Conservation (phyloP, 2,888 invertebrate species). For the Syritta pipiens region DNA sequence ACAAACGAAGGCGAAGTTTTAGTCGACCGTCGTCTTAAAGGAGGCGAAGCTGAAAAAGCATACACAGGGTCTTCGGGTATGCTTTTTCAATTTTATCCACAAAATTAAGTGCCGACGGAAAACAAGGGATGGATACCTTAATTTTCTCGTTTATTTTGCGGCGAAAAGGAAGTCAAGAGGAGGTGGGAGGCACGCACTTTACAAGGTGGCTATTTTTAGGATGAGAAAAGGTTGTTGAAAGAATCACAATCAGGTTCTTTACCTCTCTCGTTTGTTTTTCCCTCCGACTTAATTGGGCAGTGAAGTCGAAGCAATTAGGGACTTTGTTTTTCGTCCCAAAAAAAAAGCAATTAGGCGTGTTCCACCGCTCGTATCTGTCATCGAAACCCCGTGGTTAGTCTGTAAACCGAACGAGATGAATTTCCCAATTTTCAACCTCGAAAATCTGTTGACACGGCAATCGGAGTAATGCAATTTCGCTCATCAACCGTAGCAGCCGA, state of each 20-base stretch:
- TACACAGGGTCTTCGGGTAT: too few relatives aligned
- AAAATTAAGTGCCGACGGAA: slow-evolving; percentile 30
- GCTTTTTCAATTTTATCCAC: slow-evolving; percentile 36
- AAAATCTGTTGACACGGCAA: slow-evolving; percentile 43
- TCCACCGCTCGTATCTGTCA: too few relatives aligned
- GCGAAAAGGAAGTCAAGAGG: neutral
- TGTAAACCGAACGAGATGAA: too few relatives aligned
- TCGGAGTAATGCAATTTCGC: slow-evolving; percentile 55
- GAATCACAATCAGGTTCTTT: too few relatives aligned
- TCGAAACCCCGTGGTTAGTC: too few relatives aligned
- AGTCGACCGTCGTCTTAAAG: too few relatives aligned
- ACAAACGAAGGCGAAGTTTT: too few relatives aligned
- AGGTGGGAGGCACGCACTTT: neutral
- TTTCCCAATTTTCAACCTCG: slow-evolving; percentile 12
- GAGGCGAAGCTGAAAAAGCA: too few relatives aligned
- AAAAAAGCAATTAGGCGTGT: too few relatives aligned
- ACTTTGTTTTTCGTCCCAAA: too few relatives aligned
- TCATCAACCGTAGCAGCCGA: too few relatives aligned
- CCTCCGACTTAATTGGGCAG: neutral
- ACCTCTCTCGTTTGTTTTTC: too few relatives aligned
- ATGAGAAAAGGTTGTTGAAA: neutral
- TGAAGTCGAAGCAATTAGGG: neutral
- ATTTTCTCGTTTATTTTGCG: slow-evolving; percentile 13
- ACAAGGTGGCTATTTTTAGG: neutral
- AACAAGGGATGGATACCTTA: neutral